These are phyloP conservation scores for Leptestheria dahalacensis DNA, from an alignment of 1,140 invertebrate genomes.

Conservation along the genomic window DNA sequence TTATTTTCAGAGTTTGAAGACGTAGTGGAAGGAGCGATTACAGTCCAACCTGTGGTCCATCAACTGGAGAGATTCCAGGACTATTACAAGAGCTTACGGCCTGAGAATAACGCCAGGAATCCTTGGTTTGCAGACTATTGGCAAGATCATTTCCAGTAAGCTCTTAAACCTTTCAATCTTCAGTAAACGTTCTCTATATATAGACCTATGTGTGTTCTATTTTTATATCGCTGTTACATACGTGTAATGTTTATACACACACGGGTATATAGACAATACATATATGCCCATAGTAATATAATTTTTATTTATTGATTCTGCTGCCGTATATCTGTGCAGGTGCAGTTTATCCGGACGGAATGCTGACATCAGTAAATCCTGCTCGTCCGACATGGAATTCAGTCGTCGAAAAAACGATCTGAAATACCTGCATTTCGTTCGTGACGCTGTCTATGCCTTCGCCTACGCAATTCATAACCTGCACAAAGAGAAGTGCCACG, in stretches of 20 bases:
- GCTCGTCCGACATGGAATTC: neutral
- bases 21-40: slow-evolving; percentile 36
- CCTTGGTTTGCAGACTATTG: slow-evolving; percentile 51
- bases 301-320: neutral
- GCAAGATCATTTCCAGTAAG: slow-evolving; percentile 39
- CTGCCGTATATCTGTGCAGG: too few species aligned
- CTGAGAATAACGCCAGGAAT: slow-evolving; percentile 27
- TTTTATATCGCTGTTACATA: too few species aligned
- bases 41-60: slow-evolving; percentile 35
- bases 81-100: slow-evolving; percentile 32
- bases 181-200: too few species aligned
- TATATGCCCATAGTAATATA: neutral
- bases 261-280: neutral
- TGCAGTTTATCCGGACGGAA: neutral
- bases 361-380: neutral
- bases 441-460: slow-evolving; percentile 40
- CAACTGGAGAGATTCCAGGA: slow-evolving; percentile 34
- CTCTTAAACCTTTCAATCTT: too few species aligned
- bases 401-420: neutral
- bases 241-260: too few species aligned
- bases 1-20: neutral
- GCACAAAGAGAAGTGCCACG: slow-evolving; percentile 28
- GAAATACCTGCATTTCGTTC: slow-evolving; percentile 36
- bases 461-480: slow-evolving; percentile 36
- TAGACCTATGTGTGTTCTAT: too few species aligned